Percentiles rank a stretch among this genome's conserved stretches.
phyloP scores from a whole-genome alignment of 1,140 invertebrate genomes.

The Drosophila pachea region DNA sequence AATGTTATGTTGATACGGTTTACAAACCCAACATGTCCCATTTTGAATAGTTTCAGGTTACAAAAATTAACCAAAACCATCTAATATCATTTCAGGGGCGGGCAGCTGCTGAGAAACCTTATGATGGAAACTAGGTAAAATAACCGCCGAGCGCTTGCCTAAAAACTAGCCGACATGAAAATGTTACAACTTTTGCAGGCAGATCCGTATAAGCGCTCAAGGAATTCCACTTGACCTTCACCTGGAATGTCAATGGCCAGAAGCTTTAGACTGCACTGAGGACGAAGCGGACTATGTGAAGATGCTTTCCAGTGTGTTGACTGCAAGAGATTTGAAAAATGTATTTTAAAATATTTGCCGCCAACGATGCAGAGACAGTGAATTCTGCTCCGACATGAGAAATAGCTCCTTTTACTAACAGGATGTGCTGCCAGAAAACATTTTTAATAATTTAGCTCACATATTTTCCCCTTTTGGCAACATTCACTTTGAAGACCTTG shows the following conservation, averaged over 20 bases:
- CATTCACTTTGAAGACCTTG: constrained; percentile 68
- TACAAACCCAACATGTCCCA: no score
- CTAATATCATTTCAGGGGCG: background rate
- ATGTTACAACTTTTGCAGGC: constrained; percentile 49
- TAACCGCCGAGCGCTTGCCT: constrained; percentile 53
- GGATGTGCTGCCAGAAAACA: constrained; percentile 70
- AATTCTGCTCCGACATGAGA: constrained; percentile 39
- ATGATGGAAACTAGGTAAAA: constrained; percentile 53
- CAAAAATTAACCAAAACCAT: no score
- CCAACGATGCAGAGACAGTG: constrained; percentile 29
- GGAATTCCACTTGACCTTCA: constrained; percentile 60
- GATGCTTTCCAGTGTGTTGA: constrained; percentile 41
- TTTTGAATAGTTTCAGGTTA: background rate
- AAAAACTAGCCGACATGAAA: constrained; percentile 59
- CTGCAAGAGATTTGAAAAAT: constrained; percentile 68
- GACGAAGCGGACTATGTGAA: constrained; percentile 31
- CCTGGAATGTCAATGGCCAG: constrained; percentile 58
- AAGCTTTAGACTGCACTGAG: constrained; percentile 14
- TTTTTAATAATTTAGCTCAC: constrained; percentile 75
- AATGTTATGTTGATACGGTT: no score
- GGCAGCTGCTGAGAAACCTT: constrained; percentile 25
- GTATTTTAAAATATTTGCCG: constrained; percentile 69
- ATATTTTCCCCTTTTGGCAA: constrained; percentile 65
- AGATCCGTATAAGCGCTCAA: constrained; percentile 30
- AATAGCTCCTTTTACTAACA: constrained; percentile 65